Conservation (phyloP, 2,113 vertebrate genomes). For the Clarias macrocephalus region DNA sequence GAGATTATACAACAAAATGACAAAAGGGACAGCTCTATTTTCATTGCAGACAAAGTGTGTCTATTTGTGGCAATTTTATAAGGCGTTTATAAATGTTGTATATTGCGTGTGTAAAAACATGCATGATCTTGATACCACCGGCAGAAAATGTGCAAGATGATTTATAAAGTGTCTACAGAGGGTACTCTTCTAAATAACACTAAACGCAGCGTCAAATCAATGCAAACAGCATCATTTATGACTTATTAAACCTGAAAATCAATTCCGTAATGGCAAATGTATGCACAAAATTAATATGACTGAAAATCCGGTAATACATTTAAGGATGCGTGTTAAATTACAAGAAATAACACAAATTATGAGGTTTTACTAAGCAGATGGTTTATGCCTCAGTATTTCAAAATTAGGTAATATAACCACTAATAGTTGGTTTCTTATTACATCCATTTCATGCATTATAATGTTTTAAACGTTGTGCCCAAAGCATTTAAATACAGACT, state of each 20-base stretch:
- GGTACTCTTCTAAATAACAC: background rate
- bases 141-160: background rate
- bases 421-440: background rate
- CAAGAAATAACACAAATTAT: background rate
- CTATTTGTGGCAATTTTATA: background rate
- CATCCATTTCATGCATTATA: background rate
- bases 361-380: background rate
- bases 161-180: background rate
- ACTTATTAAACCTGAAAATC: background rate
- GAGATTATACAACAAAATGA: background rate
- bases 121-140: background rate
- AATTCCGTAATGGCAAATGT: background rate
- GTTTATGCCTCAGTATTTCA: background rate
- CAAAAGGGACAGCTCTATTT: constrained; percentile 2
- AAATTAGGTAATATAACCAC: background rate
- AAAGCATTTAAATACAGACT: background rate
- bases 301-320: background rate
- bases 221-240: background rate
- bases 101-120: background rate
- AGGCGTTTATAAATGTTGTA: background rate
- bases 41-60: background rate
- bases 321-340: background rate
- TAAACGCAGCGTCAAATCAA: background rate
- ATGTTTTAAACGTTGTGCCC: background rate
- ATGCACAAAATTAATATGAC: background rate